phyloP scores from a whole-genome alignment of 2,888 invertebrate genomes.

The Eupithecia tripunctaria region DNA sequence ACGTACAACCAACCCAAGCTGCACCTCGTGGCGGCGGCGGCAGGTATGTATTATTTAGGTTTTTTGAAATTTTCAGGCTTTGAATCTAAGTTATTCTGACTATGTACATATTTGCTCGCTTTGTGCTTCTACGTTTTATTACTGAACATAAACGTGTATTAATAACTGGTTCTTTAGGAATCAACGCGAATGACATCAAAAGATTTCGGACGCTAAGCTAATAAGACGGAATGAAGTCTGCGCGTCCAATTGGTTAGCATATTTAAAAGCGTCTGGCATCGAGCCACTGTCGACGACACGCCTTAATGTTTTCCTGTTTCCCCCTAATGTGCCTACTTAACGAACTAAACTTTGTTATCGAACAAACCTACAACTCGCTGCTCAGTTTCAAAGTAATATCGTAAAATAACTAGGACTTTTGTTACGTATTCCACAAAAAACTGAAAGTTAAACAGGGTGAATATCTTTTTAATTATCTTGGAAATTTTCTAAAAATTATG shows the following conservation, averaged over 20 bases:
- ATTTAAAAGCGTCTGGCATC: conserved; percentile 78
- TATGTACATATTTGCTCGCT: not conserved
- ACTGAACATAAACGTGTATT: not conserved
- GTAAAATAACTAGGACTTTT: conserved; percentile 65
- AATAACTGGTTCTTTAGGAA: not conserved
- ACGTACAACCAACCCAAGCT: too few species aligned
- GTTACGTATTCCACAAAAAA: conserved; percentile 50
- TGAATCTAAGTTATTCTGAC: not conserved
- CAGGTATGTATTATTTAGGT: too few species aligned
- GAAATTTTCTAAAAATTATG: not conserved
- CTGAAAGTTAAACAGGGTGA: conserved; percentile 39
- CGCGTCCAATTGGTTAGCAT: conserved; percentile 77
- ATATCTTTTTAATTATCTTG: conserved; percentile 22
- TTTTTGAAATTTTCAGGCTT: not conserved
- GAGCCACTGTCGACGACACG: conserved; percentile 74
- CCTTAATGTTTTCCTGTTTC: conserved; percentile 81
- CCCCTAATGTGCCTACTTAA: conserved; percentile 81
- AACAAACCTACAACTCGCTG: conserved; percentile 72
- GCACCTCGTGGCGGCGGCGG: too few species aligned
- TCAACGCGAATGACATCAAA: conserved; percentile 43
- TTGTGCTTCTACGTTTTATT: not conserved
- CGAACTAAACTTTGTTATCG: conserved; percentile 82
- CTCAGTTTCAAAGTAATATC: conserved; percentile 66
- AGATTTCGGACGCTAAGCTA: conserved; percentile 56
- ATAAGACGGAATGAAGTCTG: conserved; percentile 64